Base-by-base conservation (phyloP, 2,797 vertebrate genomes). In the Karalla daura region DNA sequence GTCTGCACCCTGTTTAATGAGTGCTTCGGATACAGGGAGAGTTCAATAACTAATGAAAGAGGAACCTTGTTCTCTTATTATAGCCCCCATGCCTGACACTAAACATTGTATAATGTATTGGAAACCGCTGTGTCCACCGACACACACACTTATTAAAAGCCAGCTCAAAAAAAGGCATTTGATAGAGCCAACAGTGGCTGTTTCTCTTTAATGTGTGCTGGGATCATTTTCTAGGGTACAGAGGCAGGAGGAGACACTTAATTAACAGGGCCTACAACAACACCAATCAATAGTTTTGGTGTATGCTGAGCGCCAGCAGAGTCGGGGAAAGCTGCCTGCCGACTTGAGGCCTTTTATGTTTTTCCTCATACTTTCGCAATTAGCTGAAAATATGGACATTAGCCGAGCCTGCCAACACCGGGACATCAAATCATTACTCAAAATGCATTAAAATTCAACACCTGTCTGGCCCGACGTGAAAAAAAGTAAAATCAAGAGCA, bases 1-100 rank as follows among this genome's bases (percentile, higher is more conserved):
- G 91, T 91, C 90, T 86, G 84, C 84, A 58, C 76, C 59, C 61
- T 61, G 65, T 90, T 91, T 93, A 93, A 94, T 92, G 92, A 93
- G 89, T 74, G 78, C 88, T 76, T 84, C 87, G 84, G 91, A 93
- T 89, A 89, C 61, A 74, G 80, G 85, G 78, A 73, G 76, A 85
- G 76, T 87, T 90, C 88, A 86, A 89, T 90, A 92, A 91, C 87
- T 89, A 90, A 93, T 92, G 88, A 91, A 91, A 90, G 86, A 73
- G 80, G 76, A 88, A 84, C 73, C 80, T 77, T 80, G 77, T 77
- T 85, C 86, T 76, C 85, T 88, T 90, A 90, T 90, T 89, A 90
- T 79, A 82, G 84, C 67, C 65, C 61, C 61, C 45, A 71, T 78
- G 84, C 63, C 86, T 78, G 88, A 89, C 88, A 91, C 88, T 92